Evolutionary conservation across 2,113 vertebrate genomes (phyloP), one percentile per base, ranked within the genome.

Genomic region (Strigops habroptila): DNA sequence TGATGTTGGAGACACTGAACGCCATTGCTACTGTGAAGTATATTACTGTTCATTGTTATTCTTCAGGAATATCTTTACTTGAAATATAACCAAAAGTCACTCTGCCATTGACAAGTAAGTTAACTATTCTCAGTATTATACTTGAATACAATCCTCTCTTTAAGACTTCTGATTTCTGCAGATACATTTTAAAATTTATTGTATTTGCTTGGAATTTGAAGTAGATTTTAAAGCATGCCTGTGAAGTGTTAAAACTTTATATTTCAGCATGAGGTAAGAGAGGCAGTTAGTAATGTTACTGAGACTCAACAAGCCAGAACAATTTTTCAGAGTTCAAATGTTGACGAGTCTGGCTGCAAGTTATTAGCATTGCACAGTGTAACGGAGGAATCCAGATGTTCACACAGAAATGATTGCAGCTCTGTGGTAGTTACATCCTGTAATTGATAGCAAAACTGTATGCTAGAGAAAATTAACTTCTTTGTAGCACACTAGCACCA

Each of bases 231-330:
- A 78, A 24, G 4, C 41, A 22, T 5, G 3, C 25, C 18, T 88
- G 41, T 88, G 90, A 76, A 93, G 17, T 35, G 44, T 71, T 24
- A 25, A 70, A n/a, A 41, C 30, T 55, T 80, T 60, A 8, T 62
- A 18, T 90, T 97, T 62, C 84, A 97, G 96, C 65, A 65, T 21
- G 91, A 97, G 49, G 53, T 96, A 60, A 96, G 95, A 96, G 94
- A 97, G 8, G 44, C 81, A 55, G 71, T 84, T 63, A 76, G 62
- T 49, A 27, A 39, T 33, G 22, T 87, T 39, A 19, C 10, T 0
- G 27, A 89, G 44, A 94, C 71, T 82, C 80, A 64, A 8, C n/a
- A 71, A 2, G 93, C 96, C 30, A 96, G 82, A 69, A 48, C 82
- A 25, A 10, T 91, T 86, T 92, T 96, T 70, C 95, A 90, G 76